Conservation (phyloP, 2,888 invertebrate species). For the Odontocerum albicorne region DNA sequence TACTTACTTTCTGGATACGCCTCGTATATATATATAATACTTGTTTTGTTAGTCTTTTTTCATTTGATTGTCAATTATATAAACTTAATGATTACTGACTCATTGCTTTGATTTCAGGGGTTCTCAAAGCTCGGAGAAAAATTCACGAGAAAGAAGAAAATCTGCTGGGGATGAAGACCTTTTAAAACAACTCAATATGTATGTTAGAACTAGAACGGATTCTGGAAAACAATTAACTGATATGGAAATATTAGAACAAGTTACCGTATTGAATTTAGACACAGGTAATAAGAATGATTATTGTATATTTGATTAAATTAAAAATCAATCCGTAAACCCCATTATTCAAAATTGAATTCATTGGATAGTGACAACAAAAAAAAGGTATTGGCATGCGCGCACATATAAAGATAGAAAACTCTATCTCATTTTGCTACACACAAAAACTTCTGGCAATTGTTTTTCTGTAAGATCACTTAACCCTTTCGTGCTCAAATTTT, state of each 20-base stretch:
- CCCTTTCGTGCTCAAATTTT: too few relatives aligned
- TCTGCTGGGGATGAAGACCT: conserved; percentile 80
- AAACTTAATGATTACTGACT: neutral
- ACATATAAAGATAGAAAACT: too few relatives aligned
- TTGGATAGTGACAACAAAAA: too few relatives aligned
- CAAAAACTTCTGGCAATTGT: too few relatives aligned
- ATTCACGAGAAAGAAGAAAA: conserved; percentile 63
- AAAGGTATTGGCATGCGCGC: too few relatives aligned
- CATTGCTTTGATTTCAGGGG: conserved; percentile 8
- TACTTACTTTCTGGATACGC: too few relatives aligned
- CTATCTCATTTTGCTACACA: too few relatives aligned
- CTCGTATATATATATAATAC: too few relatives aligned
- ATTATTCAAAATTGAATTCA: too few relatives aligned
- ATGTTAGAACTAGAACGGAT: conserved; percentile 79
- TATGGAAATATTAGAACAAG: conserved; percentile 91
- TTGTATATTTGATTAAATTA: conserved; percentile 2
- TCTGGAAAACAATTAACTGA: conserved; percentile 87
- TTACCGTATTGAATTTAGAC: conserved; percentile 79
- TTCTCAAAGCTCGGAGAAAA: conserved; percentile 15
- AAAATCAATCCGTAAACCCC: conserved; percentile 2
- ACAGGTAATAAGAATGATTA: conserved; percentile 50
- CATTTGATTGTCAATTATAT: too few relatives aligned
- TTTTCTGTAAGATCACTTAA: too few relatives aligned
- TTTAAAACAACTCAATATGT: conserved; percentile 68
- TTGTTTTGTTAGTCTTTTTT: too few relatives aligned